phyloP scores from a whole-genome alignment of 2,888 invertebrate species.

The Phortica okadai region DNA sequence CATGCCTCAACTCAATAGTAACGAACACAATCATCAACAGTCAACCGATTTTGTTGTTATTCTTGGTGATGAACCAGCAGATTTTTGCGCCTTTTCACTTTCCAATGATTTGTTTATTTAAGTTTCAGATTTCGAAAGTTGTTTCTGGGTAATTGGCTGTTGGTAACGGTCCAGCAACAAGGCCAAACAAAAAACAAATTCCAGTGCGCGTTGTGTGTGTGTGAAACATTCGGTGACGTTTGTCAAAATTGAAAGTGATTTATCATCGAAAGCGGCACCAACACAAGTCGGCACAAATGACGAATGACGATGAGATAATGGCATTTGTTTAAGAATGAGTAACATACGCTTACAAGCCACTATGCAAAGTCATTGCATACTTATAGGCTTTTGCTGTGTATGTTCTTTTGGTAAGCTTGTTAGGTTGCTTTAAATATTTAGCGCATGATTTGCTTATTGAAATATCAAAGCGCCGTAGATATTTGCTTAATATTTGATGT shows the following conservation, averaged over 20 bases:
- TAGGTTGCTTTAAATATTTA: neutral
- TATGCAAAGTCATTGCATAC: neutral
- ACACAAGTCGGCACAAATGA: neutral
- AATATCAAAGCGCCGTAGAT: neutral
- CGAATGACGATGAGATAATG: constrained; percentile 8
- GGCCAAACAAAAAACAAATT: neutral
- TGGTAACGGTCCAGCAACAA: neutral
- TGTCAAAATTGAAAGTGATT: constrained; percentile 12
- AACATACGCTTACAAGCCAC: neutral
- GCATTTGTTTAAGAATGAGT: neutral
- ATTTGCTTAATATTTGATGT: neutral
- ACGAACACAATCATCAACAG: too few species aligned
- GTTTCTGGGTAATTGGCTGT: constrained; percentile 7
- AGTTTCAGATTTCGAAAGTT: neutral
- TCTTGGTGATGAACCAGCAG: neutral
- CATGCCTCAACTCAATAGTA: too few species aligned
- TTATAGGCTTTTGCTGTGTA: neutral
- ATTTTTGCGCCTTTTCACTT: neutral
- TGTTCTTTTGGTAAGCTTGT: too few species aligned
- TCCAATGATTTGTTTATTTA: constrained; percentile 5
- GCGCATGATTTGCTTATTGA: constrained; percentile 2
- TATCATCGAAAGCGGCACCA: neutral
- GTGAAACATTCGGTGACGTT: neutral
- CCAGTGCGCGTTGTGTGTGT: neutral
- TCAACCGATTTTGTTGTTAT: too few species aligned